Conservation (phyloP, 2,113 vertebrate species). For the Scomber japonicus region DNA sequence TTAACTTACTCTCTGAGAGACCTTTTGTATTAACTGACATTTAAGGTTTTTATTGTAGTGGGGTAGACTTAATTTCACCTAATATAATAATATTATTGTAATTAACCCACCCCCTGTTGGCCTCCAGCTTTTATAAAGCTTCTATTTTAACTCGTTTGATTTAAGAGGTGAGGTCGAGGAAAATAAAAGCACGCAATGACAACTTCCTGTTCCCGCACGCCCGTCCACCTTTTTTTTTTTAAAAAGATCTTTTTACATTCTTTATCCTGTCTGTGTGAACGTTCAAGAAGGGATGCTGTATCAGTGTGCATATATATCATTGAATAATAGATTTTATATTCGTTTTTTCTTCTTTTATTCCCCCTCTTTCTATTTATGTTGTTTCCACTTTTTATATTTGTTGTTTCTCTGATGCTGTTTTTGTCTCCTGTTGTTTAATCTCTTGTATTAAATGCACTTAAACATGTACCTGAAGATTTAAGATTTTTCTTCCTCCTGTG, state of each 20-base stretch:
- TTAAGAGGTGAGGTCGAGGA: slow-evolving; percentile 27
- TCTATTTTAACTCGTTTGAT: slow-evolving; percentile 45
- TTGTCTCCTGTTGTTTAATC: slow-evolving; percentile 41
- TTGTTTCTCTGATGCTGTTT: slow-evolving; percentile 26
- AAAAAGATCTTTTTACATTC: slow-evolving; percentile 28
- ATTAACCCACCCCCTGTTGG: slow-evolving; percentile 56
- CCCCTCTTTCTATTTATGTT: slow-evolving; percentile 75
- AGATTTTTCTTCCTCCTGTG: slow-evolving; percentile 3
- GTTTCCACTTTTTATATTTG: slow-evolving; percentile 37
- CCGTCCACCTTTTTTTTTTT: slow-evolving; percentile 38
- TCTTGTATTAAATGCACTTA: slow-evolving; percentile 79
- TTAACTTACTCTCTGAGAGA: not conserved
- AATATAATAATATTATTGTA: slow-evolving; percentile 44
- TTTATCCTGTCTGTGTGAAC: not conserved
- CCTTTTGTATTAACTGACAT: slow-evolving; percentile 59
- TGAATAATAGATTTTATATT: slow-evolving; percentile 43
- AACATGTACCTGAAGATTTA: slow-evolving; percentile 31
- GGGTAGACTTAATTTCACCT: slow-evolving; percentile 34
- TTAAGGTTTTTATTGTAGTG: slow-evolving; percentile 52
- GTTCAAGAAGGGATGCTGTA: slow-evolving; percentile 48
- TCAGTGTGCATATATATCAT: slow-evolving; percentile 77
- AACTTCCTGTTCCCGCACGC: slow-evolving; percentile 8
- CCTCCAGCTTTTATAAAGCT: slow-evolving; percentile 84
- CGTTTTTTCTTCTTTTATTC: not conserved
- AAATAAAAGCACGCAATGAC: slow-evolving; percentile 17